Evolutionary conservation across 2,797 vertebrate genomes (phyloP), one percentile per base, ranked within the genome.

Genomic region (Pipistrellus kuhlii): DNA sequence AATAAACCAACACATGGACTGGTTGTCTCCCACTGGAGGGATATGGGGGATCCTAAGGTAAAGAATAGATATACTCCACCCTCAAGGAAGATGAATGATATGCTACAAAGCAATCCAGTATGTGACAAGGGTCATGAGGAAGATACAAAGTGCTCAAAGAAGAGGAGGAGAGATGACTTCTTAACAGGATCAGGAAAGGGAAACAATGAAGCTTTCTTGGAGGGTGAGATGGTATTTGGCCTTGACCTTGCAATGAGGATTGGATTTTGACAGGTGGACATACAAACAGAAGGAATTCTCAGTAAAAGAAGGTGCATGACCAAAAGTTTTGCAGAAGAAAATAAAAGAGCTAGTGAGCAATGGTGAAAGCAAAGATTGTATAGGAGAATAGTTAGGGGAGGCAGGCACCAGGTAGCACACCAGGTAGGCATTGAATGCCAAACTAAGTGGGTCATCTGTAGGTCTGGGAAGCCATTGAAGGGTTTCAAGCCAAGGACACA

Each of bases 181-280:
- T 85, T 69, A 88, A 59, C 23, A 92, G 71, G 57, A 83, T 44
- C 66, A 91, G 3, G 13, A 27, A 94, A 76, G 51, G 27, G 48
- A 91, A 91, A 83, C 18, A 92, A 86, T 20, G 13, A 88, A 38
- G 57, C 27, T 87, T 90, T 92, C 44, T 57, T 69, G 23, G 21
- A 89, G 41, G 83, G 55, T 7, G 5, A 88, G 35, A 71, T 66
- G 62, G 78, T 75, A 84, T 76, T 62, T 48, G 62, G 23, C 7
- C 15, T 55, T 57, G 80, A 53, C 72, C 66, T 92, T 57, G 17
- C 23, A 51, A 1, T 66, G 23, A 69, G 71, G 81, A 59, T 23
- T 84, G 35, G n/a, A 81, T 86, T 83, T 44, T 88, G 51, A 84
- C 76, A 83, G 86, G n/a, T 73, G 18, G n/a, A 92, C 92, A 85